phyloP scores from a whole-genome alignment of 2,888 invertebrate genomes.

The Belgica antarctica region DNA sequence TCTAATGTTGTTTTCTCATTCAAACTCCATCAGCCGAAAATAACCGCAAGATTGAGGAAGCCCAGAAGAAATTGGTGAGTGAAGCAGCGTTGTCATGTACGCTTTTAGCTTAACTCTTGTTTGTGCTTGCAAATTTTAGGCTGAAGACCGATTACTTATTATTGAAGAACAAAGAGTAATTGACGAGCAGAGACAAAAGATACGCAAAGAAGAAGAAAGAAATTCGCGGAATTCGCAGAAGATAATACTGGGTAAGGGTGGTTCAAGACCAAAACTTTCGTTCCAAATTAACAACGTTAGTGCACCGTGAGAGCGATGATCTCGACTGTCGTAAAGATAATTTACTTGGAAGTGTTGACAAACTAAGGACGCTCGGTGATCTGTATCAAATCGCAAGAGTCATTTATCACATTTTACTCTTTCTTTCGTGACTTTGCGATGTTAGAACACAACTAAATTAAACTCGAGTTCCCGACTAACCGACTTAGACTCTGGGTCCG shows the following conservation, averaged over 20 bases:
- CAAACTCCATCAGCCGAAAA: no score
- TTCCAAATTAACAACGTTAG: conserved; percentile 89
- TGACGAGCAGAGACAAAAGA: conserved; percentile 89
- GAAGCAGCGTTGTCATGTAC: background rate
- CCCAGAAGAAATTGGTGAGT: conserved; percentile 91
- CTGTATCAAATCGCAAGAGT: no score
- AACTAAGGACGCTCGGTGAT: no score
- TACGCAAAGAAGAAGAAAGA: conserved; percentile 91
- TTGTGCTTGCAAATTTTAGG: conserved; percentile 60
- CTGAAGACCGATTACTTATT: conserved; percentile 93
- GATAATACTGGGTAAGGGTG: conserved; percentile 94
- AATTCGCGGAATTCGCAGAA: conserved; percentile 93
- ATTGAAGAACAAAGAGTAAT: conserved; percentile 95
- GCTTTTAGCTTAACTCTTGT: background rate
- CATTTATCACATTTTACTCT: no score
- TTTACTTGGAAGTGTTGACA: no score
- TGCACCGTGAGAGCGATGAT: no score
- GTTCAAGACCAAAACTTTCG: conserved; percentile 91
- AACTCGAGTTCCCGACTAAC: no score
- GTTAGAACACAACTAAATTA: no score
- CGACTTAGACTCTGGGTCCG: no score
- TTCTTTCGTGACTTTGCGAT: no score
- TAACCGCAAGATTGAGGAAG: conserved; percentile 95
- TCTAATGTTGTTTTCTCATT: no score
- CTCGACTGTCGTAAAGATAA: no score